phyloP scores from a whole-genome alignment of 2,888 invertebrate species.

The Microctonus hyperodae region DNA sequence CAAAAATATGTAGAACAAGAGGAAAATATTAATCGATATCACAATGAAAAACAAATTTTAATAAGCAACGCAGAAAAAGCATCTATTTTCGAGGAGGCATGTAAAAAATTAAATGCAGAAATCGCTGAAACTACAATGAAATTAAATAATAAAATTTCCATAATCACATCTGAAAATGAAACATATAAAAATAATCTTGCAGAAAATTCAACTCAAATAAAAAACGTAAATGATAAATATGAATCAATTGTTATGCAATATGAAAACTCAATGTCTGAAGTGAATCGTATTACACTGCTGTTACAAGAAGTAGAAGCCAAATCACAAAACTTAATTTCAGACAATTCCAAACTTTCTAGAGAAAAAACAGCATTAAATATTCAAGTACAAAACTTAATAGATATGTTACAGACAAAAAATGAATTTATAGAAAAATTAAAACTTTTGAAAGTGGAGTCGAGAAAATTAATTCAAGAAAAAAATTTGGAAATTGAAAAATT shows the following conservation, averaged over 20 bases:
- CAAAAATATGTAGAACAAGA: constrained; percentile 57
- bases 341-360: constrained; percentile 12
- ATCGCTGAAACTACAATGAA: constrained; percentile 61
- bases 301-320: background rate
- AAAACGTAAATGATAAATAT: background rate
- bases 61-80: constrained; percentile 44
- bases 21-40: constrained; percentile 38
- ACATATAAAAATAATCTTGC: background rate
- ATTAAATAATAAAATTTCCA: background rate
- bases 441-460: constrained; percentile 64
- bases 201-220: background rate
- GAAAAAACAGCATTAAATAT: constrained; percentile 15
- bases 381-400: constrained; percentile 23
- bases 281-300: background rate
- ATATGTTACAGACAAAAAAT: constrained; percentile 44
- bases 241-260: background rate
- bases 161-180: background rate
- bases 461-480: constrained; percentile 64
- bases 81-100: constrained; percentile 53
- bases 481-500: constrained; percentile 32
- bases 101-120: constrained; percentile 62
- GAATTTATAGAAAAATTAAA: constrained; percentile 62
- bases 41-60: constrained; percentile 38
- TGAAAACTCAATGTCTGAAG: background rate
- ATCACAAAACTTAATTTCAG: background rate